Base-by-base conservation (phyloP, 1,140 invertebrate species). In the Cryptotermes secundus region DNA sequence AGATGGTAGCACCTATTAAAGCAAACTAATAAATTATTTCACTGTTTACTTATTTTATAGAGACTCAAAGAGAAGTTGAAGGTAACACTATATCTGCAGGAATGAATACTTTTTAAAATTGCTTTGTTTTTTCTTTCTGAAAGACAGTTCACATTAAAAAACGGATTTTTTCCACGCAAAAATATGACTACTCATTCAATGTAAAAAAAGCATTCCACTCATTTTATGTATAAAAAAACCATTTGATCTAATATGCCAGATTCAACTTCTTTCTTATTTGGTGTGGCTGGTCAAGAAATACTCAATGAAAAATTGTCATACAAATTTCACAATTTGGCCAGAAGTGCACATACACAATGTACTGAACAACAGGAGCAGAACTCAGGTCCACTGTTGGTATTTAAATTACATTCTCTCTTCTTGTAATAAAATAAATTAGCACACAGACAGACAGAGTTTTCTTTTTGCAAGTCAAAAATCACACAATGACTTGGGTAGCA, bases 361-460 rank as follows among this genome's bases (percentile, higher is more conserved):
- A 49, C 45, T 49, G 45, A 49, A 49, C 45, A 19, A 49, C n/a
- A 45, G 45, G 42, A 45, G 36, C 81, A 82, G 38, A 82, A 82
- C 81, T 82, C 38, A 82, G 45, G 81, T 82, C 81, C 81, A 45
- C 38, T 38, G 38, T 38, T 49, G 81, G 45, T 82, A 82, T 82
- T 82, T 72, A 38, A 82, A 82, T 82, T 82, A 82, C 81, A 82
- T 82, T 45, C 81, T 82, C 45, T 82, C 81, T 82, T 82, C 42
- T 82, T 34, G 81, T 82, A 82, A 82, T 82, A 82, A 82, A 82
- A 82, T 82, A 82, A 82, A 82, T 82, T 82, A 82, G 81, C 81
- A 82, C 81, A 45, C 81, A 45, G 81, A 82, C 81, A 45, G 36
- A 82, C 81, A 82, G 45, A 82, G 81, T 82, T 82, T 45, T 31